Evolutionary conservation across 1,140 invertebrate species (phyloP), one percentile per base, ranked within the genome.

Genomic region (Drosophila takahashii): DNA sequence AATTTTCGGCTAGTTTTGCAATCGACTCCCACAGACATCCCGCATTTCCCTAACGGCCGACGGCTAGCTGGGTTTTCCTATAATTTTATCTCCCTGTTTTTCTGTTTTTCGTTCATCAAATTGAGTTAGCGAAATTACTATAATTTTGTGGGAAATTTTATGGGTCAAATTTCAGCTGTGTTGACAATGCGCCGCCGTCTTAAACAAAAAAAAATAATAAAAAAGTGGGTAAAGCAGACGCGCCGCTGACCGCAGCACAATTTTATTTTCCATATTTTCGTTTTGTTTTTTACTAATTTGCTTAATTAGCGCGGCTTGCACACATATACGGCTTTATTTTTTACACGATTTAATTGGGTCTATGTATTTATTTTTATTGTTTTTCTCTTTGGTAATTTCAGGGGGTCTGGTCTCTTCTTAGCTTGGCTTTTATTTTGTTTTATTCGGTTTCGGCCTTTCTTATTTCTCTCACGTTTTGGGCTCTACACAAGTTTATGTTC

Each of bases 91-190:
- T 56, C 44, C 50, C 32, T 51, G 45, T 27, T 56, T 41, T 26
- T 51, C 18, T 56, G 36, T 62, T 41, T 72, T 41, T 79, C 50
- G 52, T 69, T 84, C 66, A 45, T 67, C 83, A 87, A 87, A 87
- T 83, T 80, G 79, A 80, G 84, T 89, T 89, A 65, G 76, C 84
- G 56, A 86, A 89, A 89, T 87, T 84, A 87, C 84, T 89, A 87
- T 87, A 87, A 87, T 87, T 87, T 84, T 79, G 72, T 87, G 84
- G 84, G 84, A 87, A 89, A 79, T 80, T 90, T 89, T 89, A 74
- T 89, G 80, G 85, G 84, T 89, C 84, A 89, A 71, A 89, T 87
- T 86, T 87, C 50, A 71, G 78, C 22, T 57, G 52, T 61, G 81
- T 85, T 86, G 81, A 85, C 81, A 85, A 84, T 83, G 75, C 59